Evolutionary conservation across 2,797 vertebrate genomes (phyloP), one percentile per base, ranked within the genome.

Genomic region (Tamandua tetradactyla): DNA sequence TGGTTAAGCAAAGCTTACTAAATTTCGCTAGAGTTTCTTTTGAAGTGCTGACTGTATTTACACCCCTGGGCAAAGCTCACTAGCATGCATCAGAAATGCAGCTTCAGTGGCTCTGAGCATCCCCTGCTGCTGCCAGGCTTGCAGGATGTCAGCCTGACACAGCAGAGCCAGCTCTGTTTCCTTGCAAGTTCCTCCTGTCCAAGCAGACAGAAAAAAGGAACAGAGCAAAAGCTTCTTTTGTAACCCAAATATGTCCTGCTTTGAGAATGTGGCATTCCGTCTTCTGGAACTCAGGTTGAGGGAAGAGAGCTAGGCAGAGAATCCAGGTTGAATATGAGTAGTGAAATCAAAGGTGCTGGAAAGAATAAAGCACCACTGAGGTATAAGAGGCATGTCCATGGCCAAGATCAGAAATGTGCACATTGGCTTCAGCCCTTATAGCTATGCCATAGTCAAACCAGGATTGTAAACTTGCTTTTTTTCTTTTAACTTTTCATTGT

Each of bases 11-110:
- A 80, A 61, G 69, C 17, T 49, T 79, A 76, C 82, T 85, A 66
- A 85, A 47, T 72, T 44, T 71, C 68, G 68, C 68, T 44, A 40
- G 83, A 78, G 78, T 69, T 78, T 35, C n/a, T 75, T 47, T 15
- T 17, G 62, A 89, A 84, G 87, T 4, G 25, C 80, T 79, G 84
- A 35, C n/a, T 49, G 42, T 85, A 40, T 93, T 81, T 85, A 30
- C 7, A 64, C 47, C 68, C 89, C 59, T 13, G 62, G 61, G 68
- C 0, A 4, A 82, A 84, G 82, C 62, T 81, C 32, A 80, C 88
- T 74, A 85, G 87, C 44, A 32, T 18, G 79, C 61, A 55, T 84
- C 93, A 84, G 94, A 93, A 90, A 80, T 12, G 47, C 74, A 83
- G 79, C 79, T 91, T 61, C 59, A 1, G 61, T 7, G 6, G 44